These are phyloP conservation scores for Ophion costatus DNA, from an alignment of 2,888 invertebrate genomes.

Conservation along the genomic window DNA sequence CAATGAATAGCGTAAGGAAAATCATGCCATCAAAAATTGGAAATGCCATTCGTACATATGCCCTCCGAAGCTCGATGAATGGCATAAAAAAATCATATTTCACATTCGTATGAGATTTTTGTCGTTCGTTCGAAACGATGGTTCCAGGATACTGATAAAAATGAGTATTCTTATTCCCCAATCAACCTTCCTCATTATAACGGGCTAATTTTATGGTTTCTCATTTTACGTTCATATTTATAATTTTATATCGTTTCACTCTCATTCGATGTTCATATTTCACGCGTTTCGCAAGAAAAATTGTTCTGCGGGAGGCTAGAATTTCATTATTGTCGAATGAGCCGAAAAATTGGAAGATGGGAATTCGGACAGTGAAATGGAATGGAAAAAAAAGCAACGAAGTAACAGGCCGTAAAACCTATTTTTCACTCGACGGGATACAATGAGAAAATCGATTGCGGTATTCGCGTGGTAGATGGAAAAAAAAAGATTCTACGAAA, in stretches of 20 bases:
- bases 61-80: neutral
- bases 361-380: neutral
- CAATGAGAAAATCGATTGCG: constrained; percentile 37
- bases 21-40: too few species aligned
- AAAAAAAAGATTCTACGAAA: constrained; percentile 27
- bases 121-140: too few species aligned
- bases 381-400: neutral
- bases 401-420: neutral
- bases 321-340: neutral
- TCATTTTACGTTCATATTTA: too few species aligned
- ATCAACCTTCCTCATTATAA: too few species aligned
- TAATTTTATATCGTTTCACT: too few species aligned
- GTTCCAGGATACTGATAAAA: too few species aligned
- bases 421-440: neutral
- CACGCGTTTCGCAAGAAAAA: neutral
- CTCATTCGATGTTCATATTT: too few species aligned
- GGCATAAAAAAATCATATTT: neutral
- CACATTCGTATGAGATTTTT: too few species aligned
- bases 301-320: neutral
- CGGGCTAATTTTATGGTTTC: too few species aligned
- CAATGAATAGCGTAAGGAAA: too few species aligned
- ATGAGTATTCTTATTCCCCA: too few species aligned
- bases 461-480: constrained; percentile 14
- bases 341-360: neutral
- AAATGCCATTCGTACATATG: neutral